These are phyloP conservation scores for Lacerta bilineata DNA, from an alignment of 2,797 vertebrate genomes.

Conservation along the genomic window DNA sequence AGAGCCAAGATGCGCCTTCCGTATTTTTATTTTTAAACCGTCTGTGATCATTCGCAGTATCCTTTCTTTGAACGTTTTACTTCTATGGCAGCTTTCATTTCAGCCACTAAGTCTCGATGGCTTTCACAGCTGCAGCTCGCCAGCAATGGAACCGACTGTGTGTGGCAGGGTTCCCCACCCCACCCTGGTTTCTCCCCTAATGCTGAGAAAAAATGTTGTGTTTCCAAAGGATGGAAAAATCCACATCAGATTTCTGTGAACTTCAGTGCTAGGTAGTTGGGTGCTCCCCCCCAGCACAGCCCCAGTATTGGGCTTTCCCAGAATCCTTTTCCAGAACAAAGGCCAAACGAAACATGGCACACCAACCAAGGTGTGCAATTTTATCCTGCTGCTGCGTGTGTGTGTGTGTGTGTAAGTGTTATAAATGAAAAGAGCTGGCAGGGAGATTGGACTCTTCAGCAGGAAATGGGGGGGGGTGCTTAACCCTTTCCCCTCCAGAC, in stretches of 20 bases:
- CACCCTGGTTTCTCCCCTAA: not conserved
- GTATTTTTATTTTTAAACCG: not conserved
- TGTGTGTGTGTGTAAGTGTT: not conserved
- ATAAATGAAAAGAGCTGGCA: not conserved
- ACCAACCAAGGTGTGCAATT: not conserved
- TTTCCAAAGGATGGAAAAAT: not conserved
- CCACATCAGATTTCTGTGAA: not conserved
- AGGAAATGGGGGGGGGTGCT: not conserved
- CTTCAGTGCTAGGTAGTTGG: not conserved
- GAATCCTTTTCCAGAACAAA: slow-evolving; percentile 7
- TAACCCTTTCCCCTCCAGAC: not conserved
- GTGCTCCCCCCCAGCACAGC: too few species aligned
- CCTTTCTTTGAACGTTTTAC: not conserved
- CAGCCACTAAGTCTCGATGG: not conserved
- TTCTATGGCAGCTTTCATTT: not conserved
- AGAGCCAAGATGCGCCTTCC: not conserved
- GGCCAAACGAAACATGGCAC: not conserved
- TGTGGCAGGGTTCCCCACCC: not conserved
- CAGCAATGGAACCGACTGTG: not conserved
- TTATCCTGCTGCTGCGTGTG: not conserved
- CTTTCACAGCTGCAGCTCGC: not conserved
- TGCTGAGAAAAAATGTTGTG: not conserved
- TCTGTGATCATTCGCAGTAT: not conserved
- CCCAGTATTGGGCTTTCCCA: not conserved
- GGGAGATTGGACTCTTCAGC: not conserved